A percentile compares a stretch with the other conserved stretches of the same genome.
Evolutionary conservation across 2,797 vertebrate genomes (phyloP).

Genomic region (Danionella dracula): DNA sequence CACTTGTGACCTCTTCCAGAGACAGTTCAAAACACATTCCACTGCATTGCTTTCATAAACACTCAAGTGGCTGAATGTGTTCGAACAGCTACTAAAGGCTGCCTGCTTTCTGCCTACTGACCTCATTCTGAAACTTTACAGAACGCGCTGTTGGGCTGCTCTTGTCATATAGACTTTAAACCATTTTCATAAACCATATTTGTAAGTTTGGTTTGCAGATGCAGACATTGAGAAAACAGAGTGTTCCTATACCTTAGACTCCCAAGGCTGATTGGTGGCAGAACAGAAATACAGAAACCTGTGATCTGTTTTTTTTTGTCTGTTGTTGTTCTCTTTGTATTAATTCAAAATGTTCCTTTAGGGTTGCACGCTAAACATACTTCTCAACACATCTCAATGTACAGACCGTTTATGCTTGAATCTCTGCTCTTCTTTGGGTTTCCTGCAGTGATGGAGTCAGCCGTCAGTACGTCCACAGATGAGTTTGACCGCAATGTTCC

Average conservation of each 20-base stretch:
- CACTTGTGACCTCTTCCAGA: neutral
- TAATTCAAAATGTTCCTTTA: too few relatives aligned
- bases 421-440: neutral
- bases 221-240: neutral
- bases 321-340: too few relatives aligned
- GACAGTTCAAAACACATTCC: neutral
- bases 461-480: slow-evolving; percentile 79
- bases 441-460: slow-evolving; percentile 75
- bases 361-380: neutral
- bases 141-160: neutral
- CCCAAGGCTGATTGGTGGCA: neutral
- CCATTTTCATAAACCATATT: neutral
- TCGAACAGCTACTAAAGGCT: neutral
- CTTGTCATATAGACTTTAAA: neutral
- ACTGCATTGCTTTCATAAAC: neutral
- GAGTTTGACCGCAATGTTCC: slow-evolving; percentile 85
- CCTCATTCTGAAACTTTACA: neutral
- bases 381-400: too few relatives aligned
- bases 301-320: too few relatives aligned
- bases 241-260: neutral
- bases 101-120: neutral
- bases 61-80: neutral
- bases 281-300: too few relatives aligned
- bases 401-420: too few relatives aligned
- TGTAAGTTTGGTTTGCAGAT: neutral